Conservation (phyloP, 2,113 vertebrate genomes). For the Dissostichus mawsoni region DNA sequence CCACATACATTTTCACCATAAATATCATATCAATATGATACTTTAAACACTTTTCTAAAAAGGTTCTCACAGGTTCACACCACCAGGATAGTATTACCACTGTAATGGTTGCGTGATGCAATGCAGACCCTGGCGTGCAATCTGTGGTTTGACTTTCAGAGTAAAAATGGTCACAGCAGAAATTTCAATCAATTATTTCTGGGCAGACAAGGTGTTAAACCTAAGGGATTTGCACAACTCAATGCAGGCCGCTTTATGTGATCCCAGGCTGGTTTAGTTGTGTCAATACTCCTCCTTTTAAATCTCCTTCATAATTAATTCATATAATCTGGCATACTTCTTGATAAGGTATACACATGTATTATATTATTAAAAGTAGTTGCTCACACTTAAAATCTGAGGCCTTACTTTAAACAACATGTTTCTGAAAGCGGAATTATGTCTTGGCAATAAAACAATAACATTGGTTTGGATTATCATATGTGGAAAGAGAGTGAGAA, state of each 20-base stretch:
- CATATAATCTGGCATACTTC: not conserved
- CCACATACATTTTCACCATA: not conserved
- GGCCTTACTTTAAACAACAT: not conserved
- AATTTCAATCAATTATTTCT: not conserved
- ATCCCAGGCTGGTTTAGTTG: slow-evolving; percentile 3
- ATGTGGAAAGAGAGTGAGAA: slow-evolving; percentile 3
- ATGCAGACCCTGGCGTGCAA: slow-evolving; percentile 2
- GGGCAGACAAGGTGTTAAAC: slow-evolving; percentile 38
- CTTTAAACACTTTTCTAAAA: not conserved
- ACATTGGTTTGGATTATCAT: not conserved
- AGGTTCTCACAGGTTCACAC: slow-evolving; percentile 19
- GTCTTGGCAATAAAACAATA: slow-evolving; percentile 4
- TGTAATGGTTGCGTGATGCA: not conserved
- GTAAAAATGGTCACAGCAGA: slow-evolving; percentile 1
- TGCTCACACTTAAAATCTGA: not conserved
- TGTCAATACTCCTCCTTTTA: slow-evolving; percentile 17
- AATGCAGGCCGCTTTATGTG: slow-evolving; percentile 23
- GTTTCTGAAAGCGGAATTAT: slow-evolving; percentile 17
- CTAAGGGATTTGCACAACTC: slow-evolving; percentile 42
- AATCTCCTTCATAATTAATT: slow-evolving; percentile 12
- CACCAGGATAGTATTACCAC: not conserved
- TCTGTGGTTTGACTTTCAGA: slow-evolving; percentile 26
- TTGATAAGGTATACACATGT: not conserved
- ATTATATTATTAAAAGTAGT: not conserved
- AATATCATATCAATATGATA: no score